phyloP scores from a whole-genome alignment of 30 jellyfish, hydroid and myxozoan genomes.

The Pseudorhiza aurosa region DNA sequence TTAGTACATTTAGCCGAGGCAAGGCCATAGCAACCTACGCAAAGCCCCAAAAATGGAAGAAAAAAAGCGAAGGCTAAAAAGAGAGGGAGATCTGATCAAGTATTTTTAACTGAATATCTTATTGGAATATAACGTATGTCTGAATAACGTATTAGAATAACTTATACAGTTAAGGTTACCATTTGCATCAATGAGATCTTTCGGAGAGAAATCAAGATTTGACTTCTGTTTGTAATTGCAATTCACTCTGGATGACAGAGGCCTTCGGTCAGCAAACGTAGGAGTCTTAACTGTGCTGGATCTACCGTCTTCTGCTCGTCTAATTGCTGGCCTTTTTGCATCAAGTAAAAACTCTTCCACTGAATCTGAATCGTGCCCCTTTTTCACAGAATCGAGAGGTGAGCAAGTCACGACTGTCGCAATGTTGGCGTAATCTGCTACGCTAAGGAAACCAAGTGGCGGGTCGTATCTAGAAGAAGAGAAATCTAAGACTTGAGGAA shows the following conservation, averaged over 20 bases:
- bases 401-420: not conserved
- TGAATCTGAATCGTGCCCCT: too few species aligned
- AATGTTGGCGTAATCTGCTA: not conserved
- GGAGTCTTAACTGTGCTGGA: not conserved
- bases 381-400: not conserved
- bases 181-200: conserved; percentile 27
- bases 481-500: not conserved
- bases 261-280: not conserved
- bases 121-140: too few species aligned
- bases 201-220: conserved; percentile 37
- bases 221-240: not conserved
- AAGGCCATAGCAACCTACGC: too few species aligned
- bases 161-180: not conserved
- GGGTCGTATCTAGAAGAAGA: conserved; percentile 33
- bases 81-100: too few species aligned
- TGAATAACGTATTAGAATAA: not conserved
- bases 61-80: too few species aligned
- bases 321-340: not conserved
- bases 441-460: conserved; percentile 37
- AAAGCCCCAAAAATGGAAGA: too few species aligned
- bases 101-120: too few species aligned
- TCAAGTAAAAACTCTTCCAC: too few species aligned
- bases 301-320: not conserved
- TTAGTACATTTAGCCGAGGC: too few species aligned
- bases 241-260: conserved; percentile 5